phyloP scores from a whole-genome alignment of 2,888 invertebrate genomes.

The Drosophila bunnanda region DNA sequence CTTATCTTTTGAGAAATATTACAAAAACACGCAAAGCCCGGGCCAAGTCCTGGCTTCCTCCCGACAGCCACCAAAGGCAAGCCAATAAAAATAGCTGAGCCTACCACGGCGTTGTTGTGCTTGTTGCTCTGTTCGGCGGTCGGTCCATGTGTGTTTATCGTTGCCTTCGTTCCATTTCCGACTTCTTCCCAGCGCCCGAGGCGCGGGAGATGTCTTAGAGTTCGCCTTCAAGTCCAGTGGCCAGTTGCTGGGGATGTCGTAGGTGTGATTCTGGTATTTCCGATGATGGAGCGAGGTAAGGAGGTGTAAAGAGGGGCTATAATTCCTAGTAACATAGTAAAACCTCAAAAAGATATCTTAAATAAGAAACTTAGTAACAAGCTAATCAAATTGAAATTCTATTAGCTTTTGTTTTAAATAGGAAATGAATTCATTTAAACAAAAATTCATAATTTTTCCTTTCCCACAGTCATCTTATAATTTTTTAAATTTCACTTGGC shows the following conservation, averaged over 20 bases:
- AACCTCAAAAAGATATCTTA: no score
- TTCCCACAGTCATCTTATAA: not conserved
- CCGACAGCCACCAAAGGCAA: constrained; percentile 35
- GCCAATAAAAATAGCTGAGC: constrained; percentile 52
- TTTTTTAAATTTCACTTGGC: not conserved
- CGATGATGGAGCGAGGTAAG: not conserved
- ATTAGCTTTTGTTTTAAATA: not conserved
- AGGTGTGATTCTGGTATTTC: constrained; percentile 22
- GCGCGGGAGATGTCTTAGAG: constrained; percentile 21
- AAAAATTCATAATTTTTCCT: not conserved
- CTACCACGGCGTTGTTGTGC: constrained; percentile 21
- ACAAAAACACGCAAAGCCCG: constrained; percentile 84
- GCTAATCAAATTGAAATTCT: not conserved
- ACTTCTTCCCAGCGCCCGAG: constrained; percentile 3
- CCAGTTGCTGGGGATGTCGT: constrained; percentile 5
- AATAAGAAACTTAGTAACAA: not conserved
- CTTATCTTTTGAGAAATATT: constrained; percentile 85
- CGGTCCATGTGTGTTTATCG: constrained; percentile 15
- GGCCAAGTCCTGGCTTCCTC: constrained; percentile 32
- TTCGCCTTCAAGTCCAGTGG: constrained; percentile 20
- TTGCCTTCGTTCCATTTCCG: constrained; percentile 28
- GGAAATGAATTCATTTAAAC: rapidly evolving
- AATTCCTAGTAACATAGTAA: no score
- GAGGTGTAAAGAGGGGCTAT: not conserved
- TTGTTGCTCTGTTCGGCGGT: constrained; percentile 2